Evolutionary conservation across 1,140 invertebrate species (phyloP).

Genomic region (Ips nitidus): DNA sequence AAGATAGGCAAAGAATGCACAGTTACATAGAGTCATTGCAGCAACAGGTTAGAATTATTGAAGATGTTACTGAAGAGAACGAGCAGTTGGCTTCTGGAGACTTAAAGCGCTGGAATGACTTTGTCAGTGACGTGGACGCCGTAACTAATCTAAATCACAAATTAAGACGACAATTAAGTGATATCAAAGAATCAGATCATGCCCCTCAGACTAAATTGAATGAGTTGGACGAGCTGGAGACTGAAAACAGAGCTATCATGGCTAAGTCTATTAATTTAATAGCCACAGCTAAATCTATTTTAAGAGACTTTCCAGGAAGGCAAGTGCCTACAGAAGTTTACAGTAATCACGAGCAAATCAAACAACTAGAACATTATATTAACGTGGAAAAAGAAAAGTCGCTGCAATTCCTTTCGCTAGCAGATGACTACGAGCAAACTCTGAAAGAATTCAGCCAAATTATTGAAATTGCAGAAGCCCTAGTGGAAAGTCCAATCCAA

Average conservation of each 20-base stretch:
- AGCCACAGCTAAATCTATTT: constrained; percentile 56
- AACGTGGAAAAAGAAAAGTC: constrained; percentile 71
- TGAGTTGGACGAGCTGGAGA: constrained; percentile 66
- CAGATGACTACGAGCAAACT: constrained; percentile 84
- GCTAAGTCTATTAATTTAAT: constrained; percentile 57
- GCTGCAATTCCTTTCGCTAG: constrained; percentile 69
- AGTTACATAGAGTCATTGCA: constrained; percentile 57
- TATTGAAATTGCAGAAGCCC: constrained; percentile 75
- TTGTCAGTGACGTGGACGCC: constrained; percentile 61
- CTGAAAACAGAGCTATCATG: constrained; percentile 58
- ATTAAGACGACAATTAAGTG: constrained; percentile 58
- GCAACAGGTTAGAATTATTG: constrained; percentile 60
- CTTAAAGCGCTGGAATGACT: constrained; percentile 69
- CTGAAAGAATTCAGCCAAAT: constrained; percentile 83
- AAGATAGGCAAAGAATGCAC: constrained; percentile 52
- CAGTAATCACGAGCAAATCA: constrained; percentile 63
- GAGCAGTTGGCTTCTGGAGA: constrained; percentile 62
- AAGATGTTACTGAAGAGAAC: constrained; percentile 62
- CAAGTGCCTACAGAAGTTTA: constrained; percentile 68
- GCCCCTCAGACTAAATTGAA: constrained; percentile 64
- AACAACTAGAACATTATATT: constrained; percentile 67
- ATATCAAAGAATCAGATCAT: constrained; percentile 60
- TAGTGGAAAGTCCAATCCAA: constrained; percentile 72
- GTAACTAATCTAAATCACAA: constrained; percentile 58
- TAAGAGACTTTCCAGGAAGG: constrained; percentile 65